Evolutionary conservation across 2,797 vertebrate species (phyloP), one percentile per base, ranked within the genome.

Genomic region (Merluccius polli): DNA sequence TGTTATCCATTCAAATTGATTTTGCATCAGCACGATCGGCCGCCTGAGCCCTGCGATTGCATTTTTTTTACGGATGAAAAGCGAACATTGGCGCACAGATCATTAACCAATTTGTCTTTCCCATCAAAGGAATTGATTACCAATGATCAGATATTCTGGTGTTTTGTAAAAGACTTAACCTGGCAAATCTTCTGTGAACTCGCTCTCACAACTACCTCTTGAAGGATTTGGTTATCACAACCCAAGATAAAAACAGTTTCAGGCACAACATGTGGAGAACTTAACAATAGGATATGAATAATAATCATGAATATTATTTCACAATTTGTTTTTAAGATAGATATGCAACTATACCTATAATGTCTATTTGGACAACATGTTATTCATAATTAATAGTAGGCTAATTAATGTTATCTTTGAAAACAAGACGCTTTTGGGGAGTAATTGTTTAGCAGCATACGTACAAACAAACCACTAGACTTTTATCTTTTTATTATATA

Each of bases 41-140:
- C 24, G 52, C 52, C n/a, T n/a, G 7, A 59, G 52, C 3, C n/a
- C 52, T 24, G 52, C 52, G 52, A 59, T 59, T n/a, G n/a, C n/a
- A 59, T 52, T 52, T 59, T 59, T 59, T 59, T 59, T 59, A 24
- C 52, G 52, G 52, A 59, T 59, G 52, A 59, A 59, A 59, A 9
- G n/a, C 7, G 21, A 24, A 24, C 52, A 59, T 59, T 24, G 52
- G 8, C 8, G 12, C 52, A n/a, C 21, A n/a, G 52, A 59, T 59
- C 52, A 59, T 59, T 59, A 59, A 59, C 21, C 52, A n/a, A 59
- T 59, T 59, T 59, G 52, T 59, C 52, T 59, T 59, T 59, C 52
- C 52, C 8, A n/a, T 59, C 52, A 59, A n/a, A 59, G n/a, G 21
- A n/a, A 59, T 59, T 59, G 52, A 59, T 59, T 59, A 59, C 21